Evolutionary conservation across 2,888 invertebrate genomes (phyloP), one percentile per base, ranked within the genome.

Genomic region (Cremastobaeus sp.): DNA sequence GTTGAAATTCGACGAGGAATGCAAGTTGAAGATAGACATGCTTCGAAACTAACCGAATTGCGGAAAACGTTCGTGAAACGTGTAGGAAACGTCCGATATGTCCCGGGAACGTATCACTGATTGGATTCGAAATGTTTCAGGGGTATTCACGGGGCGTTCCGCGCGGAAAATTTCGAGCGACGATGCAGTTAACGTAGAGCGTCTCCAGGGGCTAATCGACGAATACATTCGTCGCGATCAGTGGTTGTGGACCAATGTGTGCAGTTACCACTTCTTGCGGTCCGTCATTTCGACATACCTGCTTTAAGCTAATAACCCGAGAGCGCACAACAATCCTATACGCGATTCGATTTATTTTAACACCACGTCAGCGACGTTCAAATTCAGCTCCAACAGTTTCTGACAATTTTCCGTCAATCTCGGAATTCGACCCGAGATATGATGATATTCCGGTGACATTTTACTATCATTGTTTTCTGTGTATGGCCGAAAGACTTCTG

Each of bases 261-360:
- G n/a, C 34, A 21, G 37, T 18, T 25, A 11, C 9, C 6, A 32
- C 14, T 32, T n/a, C 9, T 28, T 50, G 57, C 20, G 48, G 55
- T 48, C 45, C 48, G 17, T 66, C 55, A 34, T 50, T 66, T 57
- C 43, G 50, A 18, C 66, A 57, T 57, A 57, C 32, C 57, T 37
- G 48, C 66, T 66, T 66, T 66, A 66, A 66, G 66, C 32, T 48
- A 55, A 55, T 66, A 66, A 66, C 11, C 37, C n/a, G 20, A 45
- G 30, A 37, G 45, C 34, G 28, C 6, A 20, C 35, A 39, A 47
- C 54, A 54, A 25, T 54, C 15, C 54, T 20, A 37, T 55, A 35
- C 14, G 18, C 20, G 18, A 47, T 39, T 55, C 47, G 47, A 65
- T 55, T 41, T 52, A 45, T 45, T 64, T 64, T 41, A 48, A 15